Evolutionary conservation across 2,888 invertebrate species (phyloP).

Genomic region (Chrysina gloriosa): DNA sequence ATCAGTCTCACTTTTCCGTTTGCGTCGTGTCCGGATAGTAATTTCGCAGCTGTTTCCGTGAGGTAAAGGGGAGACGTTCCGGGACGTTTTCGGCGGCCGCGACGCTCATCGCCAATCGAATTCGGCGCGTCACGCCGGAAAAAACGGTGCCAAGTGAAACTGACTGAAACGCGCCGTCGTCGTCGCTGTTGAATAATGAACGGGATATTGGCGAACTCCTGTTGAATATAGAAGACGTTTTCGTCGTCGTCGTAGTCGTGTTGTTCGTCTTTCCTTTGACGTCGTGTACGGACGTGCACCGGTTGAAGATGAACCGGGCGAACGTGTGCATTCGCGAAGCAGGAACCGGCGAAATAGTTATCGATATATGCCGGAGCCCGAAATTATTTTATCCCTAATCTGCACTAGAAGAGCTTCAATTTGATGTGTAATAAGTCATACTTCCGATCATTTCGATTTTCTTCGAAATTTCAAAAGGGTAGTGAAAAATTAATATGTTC

Average conservation of each 20-base stretch:
- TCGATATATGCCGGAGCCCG: neutral
- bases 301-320: neutral
- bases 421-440: no score
- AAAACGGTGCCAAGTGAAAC: constrained; percentile 20
- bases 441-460: no score
- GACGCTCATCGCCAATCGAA: neutral
- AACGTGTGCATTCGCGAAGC: neutral
- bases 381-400: no score
- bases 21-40: neutral
- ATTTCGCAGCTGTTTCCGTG: constrained; percentile 29
- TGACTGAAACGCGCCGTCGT: constrained; percentile 16
- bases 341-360: no score
- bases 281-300: neutral
- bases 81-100: neutral
- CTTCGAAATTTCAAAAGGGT: neutral
- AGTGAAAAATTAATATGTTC: no score
- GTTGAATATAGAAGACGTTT: constrained; percentile 32
- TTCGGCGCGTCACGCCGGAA: neutral
- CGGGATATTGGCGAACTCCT: constrained; percentile 17
- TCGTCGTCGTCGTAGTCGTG: neutral
- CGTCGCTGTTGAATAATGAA: constrained; percentile 32
- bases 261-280: neutral
- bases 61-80: no score
- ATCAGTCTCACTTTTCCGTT: constrained; percentile 19
- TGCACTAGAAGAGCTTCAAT: no score